phyloP scores from a whole-genome alignment of 2,113 vertebrate genomes.

The Physeter macrocephalus region DNA sequence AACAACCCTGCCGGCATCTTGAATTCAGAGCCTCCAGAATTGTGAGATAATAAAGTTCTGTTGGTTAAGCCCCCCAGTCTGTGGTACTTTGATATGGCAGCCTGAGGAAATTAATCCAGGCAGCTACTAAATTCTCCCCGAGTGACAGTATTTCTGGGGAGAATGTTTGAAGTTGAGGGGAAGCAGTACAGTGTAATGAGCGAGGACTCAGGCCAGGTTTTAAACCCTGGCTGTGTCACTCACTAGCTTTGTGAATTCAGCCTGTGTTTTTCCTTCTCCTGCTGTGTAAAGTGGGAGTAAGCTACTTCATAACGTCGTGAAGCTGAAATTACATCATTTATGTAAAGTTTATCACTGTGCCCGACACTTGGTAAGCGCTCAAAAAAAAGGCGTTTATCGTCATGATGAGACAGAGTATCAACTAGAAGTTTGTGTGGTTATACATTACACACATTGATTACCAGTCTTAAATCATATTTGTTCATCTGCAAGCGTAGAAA shows the following conservation, averaged over 20 bases:
- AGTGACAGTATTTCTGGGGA: background rate
- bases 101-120: background rate
- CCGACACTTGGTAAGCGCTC: background rate
- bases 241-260: background rate
- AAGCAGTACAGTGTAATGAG: no score
- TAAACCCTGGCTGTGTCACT: background rate
- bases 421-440: slow-evolving; percentile 29
- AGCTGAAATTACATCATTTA: background rate
- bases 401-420: slow-evolving; percentile 9
- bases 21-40: background rate
- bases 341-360: background rate
- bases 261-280: background rate
- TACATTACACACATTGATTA: background rate
- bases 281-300: background rate
- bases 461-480: slow-evolving; percentile 48
- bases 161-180: background rate
- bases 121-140: background rate
- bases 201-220: background rate
- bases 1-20: fast-evolving
- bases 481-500: background rate
- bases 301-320: background rate
- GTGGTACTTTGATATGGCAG: background rate
- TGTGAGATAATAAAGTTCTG: background rate
- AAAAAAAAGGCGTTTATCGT: background rate
- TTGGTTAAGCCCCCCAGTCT: background rate